These are phyloP conservation scores for Quadriops clusia DNA, from an alignment of 2,888 invertebrate genomes.

Conservation along the genomic window DNA sequence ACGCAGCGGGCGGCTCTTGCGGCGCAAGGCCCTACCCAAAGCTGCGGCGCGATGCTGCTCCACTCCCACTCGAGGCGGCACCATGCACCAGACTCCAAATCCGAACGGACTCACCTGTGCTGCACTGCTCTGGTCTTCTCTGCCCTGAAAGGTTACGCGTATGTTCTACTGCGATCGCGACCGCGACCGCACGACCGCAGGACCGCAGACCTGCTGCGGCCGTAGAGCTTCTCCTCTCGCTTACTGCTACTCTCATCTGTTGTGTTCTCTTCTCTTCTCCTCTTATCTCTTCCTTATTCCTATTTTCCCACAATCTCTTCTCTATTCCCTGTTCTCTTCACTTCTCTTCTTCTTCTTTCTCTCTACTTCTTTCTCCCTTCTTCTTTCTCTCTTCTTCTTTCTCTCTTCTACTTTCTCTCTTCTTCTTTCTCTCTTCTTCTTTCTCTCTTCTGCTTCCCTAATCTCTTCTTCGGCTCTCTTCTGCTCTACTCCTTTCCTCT, in stretches of 20 bases:
- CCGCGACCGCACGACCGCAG: slow-evolving; percentile 10
- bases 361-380: neutral
- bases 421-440: neutral
- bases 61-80: slow-evolving; percentile 31
- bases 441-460: neutral
- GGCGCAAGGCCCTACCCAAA: slow-evolving; percentile 23
- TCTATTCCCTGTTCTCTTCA: no score
- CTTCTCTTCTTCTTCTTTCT: no score
- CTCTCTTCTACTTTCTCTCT: neutral
- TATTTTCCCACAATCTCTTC: no score
- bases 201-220: no score
- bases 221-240: no score
- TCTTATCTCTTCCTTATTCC: no score
- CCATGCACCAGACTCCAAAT: slow-evolving; percentile 9
- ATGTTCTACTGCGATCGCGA: slow-evolving; percentile 7
- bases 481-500: neutral
- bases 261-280: no score
- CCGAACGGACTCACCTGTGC: neutral
- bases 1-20: slow-evolving; percentile 25
- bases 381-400: slow-evolving; percentile 4
- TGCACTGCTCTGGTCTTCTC: neutral
- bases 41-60: slow-evolving; percentile 22
- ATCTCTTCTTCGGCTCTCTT: neutral
- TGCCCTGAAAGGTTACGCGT: neutral
- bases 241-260: no score